phyloP scores from a whole-genome alignment of 1,140 invertebrate genomes.

The Papilio dardanus region DNA sequence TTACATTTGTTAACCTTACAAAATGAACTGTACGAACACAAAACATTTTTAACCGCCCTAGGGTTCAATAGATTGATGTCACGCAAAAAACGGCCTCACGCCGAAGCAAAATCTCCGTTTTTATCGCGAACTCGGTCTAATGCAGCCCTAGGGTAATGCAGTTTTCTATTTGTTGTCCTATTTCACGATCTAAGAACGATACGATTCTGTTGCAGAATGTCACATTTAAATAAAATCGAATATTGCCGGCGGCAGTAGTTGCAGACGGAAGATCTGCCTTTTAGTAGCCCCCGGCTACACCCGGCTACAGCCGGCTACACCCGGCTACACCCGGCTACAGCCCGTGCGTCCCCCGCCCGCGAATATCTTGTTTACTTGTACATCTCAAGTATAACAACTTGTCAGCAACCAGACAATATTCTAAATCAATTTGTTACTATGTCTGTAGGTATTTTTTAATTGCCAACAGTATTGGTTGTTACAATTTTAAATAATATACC shows the following conservation, averaged over 20 bases:
- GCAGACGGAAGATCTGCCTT: background rate
- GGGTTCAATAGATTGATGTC: no score
- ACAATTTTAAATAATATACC: background rate
- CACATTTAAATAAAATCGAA: conserved; percentile 9
- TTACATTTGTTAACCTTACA: no score
- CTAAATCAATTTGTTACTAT: background rate
- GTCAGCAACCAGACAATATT: background rate
- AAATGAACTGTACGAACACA: no score
- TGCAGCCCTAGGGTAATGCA: no score
- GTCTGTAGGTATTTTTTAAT: background rate
- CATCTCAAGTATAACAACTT: background rate
- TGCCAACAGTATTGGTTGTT: background rate
- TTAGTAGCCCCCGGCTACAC: background rate
- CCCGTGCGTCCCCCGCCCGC: background rate
- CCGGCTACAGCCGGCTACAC: no score
- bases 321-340: background rate
- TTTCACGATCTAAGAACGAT: background rate
- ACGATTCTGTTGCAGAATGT: background rate
- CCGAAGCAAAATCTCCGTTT: no score
- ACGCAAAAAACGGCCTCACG: no score
- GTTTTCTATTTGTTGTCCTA: background rate
- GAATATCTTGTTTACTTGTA: background rate
- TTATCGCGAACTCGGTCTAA: no score
- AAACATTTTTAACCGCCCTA: no score
- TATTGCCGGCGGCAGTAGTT: background rate